Conservation (phyloP, 2,797 vertebrate genomes). For the Okamejei kenojei region DNA sequence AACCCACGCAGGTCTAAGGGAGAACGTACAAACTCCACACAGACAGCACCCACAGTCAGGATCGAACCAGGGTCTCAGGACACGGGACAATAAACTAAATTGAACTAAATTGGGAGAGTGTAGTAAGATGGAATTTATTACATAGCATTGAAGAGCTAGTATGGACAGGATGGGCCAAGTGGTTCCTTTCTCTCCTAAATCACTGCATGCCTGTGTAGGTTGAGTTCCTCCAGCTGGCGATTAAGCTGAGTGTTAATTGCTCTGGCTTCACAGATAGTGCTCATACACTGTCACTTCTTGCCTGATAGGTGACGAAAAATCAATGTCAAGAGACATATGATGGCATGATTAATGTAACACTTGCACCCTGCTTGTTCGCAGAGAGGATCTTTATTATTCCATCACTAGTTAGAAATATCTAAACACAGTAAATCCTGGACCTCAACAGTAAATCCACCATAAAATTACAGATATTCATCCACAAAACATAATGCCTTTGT, state of each 20-base stretch:
- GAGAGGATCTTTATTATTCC: not conserved
- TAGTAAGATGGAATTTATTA: not conserved
- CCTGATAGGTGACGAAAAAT: not conserved
- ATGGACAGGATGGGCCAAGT: not conserved
- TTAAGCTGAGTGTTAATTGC: constrained; percentile 2
- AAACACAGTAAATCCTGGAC: not conserved
- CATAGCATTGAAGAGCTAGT: not conserved
- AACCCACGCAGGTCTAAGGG: no score
- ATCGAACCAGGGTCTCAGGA: no score
- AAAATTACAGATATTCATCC: not conserved
- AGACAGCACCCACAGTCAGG: no score
- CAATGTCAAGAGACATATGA: not conserved
- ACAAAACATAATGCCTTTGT: not conserved
- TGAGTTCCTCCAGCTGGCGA: not conserved
- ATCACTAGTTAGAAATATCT: not conserved
- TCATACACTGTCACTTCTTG: not conserved
- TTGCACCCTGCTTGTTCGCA: not conserved
- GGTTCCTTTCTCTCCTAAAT: not conserved
- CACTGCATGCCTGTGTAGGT: no score
- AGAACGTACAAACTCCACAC: no score
- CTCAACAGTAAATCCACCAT: not conserved
- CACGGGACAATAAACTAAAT: no score
- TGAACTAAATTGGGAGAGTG: not conserved
- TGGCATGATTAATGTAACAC: not conserved
- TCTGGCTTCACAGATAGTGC: not conserved